A percentile compares a stretch with the other conserved stretches of the same genome.
These are phyloP conservation scores for Ectemnius cavifrons DNA, from an alignment of 2,888 invertebrate genomes.

Conservation along the genomic window DNA sequence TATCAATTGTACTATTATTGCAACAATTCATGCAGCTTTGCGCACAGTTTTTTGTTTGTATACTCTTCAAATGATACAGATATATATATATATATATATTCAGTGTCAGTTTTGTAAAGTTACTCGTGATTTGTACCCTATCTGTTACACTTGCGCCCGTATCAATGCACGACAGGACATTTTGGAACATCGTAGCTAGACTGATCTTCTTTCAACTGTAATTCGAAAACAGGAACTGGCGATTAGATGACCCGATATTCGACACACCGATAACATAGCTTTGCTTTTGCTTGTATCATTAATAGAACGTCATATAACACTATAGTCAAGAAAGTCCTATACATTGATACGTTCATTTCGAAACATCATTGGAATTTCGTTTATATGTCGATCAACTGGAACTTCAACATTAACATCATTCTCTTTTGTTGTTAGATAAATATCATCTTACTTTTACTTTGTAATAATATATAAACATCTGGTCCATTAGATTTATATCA, in stretches of 20 bases:
- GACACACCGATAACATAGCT: constrained; percentile 38
- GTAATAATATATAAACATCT: constrained; percentile 77
- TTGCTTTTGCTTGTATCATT: constrained; percentile 20
- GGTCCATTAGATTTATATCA: constrained; percentile 76
- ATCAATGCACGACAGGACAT: constrained; percentile 52
- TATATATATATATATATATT: constrained; percentile 16
- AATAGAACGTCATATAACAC: constrained; percentile 28
- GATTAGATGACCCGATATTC: constrained; percentile 21
- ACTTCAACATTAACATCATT: constrained; percentile 67
- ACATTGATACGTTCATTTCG: constrained; percentile 53
- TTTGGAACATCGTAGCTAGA: constrained; percentile 41
- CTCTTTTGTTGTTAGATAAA: constrained; percentile 69
- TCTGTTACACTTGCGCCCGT: constrained; percentile 35
- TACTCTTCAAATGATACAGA: constrained; percentile 49
- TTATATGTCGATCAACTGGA: constrained; percentile 57
- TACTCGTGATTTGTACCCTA: constrained; percentile 62
- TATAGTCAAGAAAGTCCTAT: constrained; percentile 49
- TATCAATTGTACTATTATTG: constrained; percentile 65
- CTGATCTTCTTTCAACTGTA: constrained; percentile 19
- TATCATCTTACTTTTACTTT: constrained; percentile 70
- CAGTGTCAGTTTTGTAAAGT: constrained; percentile 52
- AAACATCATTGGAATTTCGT: constrained; percentile 45
- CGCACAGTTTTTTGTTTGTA: constrained; percentile 50
- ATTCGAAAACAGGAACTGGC: constrained; percentile 43
- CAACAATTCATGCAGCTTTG: constrained; percentile 61